Evolutionary conservation across 2,888 invertebrate species (phyloP), one percentile per base, ranked within the genome.

Genomic region (Epiblema foenella): DNA sequence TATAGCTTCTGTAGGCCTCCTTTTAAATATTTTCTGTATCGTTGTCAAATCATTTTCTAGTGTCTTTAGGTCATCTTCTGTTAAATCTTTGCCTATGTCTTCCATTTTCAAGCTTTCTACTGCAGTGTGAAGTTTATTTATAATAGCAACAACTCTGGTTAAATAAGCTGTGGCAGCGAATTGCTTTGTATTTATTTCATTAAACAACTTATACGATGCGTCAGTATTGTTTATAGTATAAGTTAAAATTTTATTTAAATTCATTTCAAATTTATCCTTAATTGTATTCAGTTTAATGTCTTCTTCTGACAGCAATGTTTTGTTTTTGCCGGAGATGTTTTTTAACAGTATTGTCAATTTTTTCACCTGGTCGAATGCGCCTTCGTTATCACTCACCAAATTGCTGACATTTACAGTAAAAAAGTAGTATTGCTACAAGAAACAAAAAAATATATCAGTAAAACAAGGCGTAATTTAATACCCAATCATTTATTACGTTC

Each of bases 391-490:
- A 72, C 93, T 92, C 0, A 85, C 85, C 18, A 90, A 72, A 42
- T 89, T 85, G 73, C 81, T 74, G 7, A 82, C 85, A 39, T 81
- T 81, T 17, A 86, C 77, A 0, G 84, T 87, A 76, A 85, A 93
- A 75, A 91, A 86, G 73, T 82, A 88, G 72, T 89, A 90, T 91
- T 93, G 91, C 93, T 93, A 85, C 15, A 89, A 89, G 67, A 65
- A 37, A 20, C 37, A n/a, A 64, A 52, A 29, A 17, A 58, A 9
- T 33, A 18, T 11, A 46, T 18, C 8, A 46, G 5, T 8, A 46
- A n/a, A n/a, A n/a, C n/a, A 12, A 12, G 12, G 15, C 5, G 15
- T 39, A 39, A 3, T 39, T 39, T 11, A 39, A 12, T n/a, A n/a
- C n/a, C 46, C 8, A 46, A n/a, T 1, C 12, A n/a, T 46, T 24